phyloP scores from a whole-genome alignment of 2,113 vertebrate species.

The Pao palembangensis region DNA sequence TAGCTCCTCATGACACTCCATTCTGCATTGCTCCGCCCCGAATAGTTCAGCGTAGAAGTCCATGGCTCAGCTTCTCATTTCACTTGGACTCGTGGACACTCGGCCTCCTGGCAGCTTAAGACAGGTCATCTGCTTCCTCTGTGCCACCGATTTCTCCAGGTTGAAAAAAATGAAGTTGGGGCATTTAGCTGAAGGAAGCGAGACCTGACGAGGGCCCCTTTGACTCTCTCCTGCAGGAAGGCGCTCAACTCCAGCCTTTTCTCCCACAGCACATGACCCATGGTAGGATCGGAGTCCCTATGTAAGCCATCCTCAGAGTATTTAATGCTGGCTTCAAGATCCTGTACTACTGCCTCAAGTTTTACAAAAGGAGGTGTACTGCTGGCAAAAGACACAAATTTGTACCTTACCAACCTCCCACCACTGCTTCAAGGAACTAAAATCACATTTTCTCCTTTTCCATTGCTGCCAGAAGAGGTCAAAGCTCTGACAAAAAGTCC shows the following conservation, averaged over 20 bases:
- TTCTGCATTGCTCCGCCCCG: background rate
- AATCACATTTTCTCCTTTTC: background rate
- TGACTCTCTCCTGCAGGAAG: background rate
- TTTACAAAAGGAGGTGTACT: background rate
- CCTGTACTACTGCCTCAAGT: background rate
- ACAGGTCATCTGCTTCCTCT: background rate
- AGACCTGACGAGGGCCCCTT: background rate
- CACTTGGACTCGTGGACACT: background rate
- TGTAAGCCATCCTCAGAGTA: background rate
- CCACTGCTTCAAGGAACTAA: background rate
- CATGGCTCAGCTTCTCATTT: background rate
- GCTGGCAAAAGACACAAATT: background rate
- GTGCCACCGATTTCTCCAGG: background rate
- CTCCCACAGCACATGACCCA: background rate
- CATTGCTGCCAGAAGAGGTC: background rate
- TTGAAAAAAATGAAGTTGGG: background rate
- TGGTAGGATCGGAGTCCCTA: background rate
- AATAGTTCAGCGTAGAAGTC: background rate
- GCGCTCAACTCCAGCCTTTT: too few species aligned
- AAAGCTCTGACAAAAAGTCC: too few species aligned
- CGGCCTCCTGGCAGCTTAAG: background rate
- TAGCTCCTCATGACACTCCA: background rate
- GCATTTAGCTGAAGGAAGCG: background rate
- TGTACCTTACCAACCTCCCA: constrained; percentile 1
- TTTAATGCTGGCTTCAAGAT: background rate